Base-by-base conservation (phyloP, 1,140 invertebrate genomes). In the Heterodera carotae region DNA sequence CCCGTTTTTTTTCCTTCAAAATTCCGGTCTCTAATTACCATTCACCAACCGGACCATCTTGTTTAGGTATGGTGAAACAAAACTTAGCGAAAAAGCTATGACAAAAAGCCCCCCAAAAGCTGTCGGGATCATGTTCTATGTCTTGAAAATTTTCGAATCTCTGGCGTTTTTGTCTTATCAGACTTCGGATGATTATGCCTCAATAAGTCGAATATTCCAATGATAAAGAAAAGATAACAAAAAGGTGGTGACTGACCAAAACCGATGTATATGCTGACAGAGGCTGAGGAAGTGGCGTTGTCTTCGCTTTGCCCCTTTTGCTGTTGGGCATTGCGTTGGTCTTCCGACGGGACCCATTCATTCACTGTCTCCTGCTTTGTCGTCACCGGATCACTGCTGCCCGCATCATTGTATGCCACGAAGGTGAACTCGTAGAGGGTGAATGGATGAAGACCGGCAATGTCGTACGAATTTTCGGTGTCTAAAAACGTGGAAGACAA, bases 351-450 rank as follows among this genome's bases (percentile, higher is more conserved):
- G 12, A 22, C 48, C 48, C 48, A 56, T 5, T 56, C 12, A 22
- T 56, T 22, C 12, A 56, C 48, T 18, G 48, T 56, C 48, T 56
- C 62, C 62, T 66, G 62, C 7, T 66, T 66, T 6, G 31, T 66
- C 7, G 29, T 66, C 29, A 80, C 27, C 36, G 79, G 72, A 64
- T 81, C 79, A 12, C 79, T 75, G 48, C 62, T 43, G 29, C 79
- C 79, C 33, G 77, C 79, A 56, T 80, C 64, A 53, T 79, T 81
- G 71, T 34, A 39, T 36, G 78, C 70, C 56, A 43, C 39, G 48
- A 81, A 69, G 31, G 74, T 68, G 67, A 81, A 76, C 36, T 76
- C 79, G 73, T 81, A 81, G 53, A 75, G 53, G 4, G 69, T 67
- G 68, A 56, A 43, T 31, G 80, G 77, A 15, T 75, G 69, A 22